These are phyloP conservation scores for Sarotherodon lohbergeri DNA, from an alignment of 2,113 vertebrate genomes.

Conservation along the genomic window DNA sequence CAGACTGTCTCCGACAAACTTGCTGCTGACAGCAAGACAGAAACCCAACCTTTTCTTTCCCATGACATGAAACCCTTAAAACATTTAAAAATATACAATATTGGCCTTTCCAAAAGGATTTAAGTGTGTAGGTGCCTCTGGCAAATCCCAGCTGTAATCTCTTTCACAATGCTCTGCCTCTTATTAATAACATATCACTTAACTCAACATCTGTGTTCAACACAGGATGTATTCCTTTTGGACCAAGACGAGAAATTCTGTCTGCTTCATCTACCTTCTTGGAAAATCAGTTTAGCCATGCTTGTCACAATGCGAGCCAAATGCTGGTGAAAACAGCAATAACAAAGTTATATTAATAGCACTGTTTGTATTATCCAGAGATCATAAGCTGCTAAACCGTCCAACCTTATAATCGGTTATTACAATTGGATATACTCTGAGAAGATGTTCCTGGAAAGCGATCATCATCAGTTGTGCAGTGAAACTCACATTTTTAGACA, in stretches of 20 bases:
- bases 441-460: not conserved
- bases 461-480: not conserved
- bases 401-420: not conserved
- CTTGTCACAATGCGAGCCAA: not conserved
- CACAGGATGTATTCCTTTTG: not conserved
- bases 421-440: not conserved
- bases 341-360: not conserved
- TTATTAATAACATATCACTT: constrained; percentile 30
- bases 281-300: not conserved
- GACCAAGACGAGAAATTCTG: not conserved
- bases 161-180: not conserved
- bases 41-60: not conserved
- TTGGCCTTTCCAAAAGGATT: not conserved
- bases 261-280: not conserved
- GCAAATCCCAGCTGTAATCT: constrained; percentile 9
- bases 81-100: not conserved
- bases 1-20: not conserved
- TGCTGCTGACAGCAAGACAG: not conserved
- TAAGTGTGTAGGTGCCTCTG: not conserved
- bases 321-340: not conserved
- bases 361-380: not conserved
- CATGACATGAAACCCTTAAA: not conserved
- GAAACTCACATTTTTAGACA: not conserved
- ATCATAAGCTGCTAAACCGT: not conserved
- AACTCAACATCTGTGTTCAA: constrained; percentile 8